Evolutionary conservation across 2,113 vertebrate genomes (phyloP), one percentile per base, ranked within the genome.

Genomic region (Sceloporus tristichus): DNA sequence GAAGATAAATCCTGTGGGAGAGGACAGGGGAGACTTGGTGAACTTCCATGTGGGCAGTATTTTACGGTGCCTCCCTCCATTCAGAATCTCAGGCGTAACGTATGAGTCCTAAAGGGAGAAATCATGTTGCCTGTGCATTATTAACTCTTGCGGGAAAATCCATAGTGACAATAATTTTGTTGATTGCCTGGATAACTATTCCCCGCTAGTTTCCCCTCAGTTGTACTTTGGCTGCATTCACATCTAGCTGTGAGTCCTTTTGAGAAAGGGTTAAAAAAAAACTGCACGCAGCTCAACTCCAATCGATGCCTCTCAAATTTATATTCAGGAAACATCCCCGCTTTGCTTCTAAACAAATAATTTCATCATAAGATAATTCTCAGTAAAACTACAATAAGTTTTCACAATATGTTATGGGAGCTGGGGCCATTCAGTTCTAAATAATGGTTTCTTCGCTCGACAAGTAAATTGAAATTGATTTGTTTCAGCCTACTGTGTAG

Each of bases 391-490:
- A 95, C 95, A 95, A 91, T 96, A 96, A 92, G 87, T 97, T 97
- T 97, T 96, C 92, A 96, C 95, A 95, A 95, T 95, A 95, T 95
- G 95, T 97, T 96, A 95, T 87, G 85, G 94, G 82, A 96, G 92
- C 94, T 94, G 93, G 91, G 93, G 92, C 94, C 92, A 90, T 96
- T 96, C 94, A 93, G 93, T 94, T 95, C 96, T 96, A 97, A 97
- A 96, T 97, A 97, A 97, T 95, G 92, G 92, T 89, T 96, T 91
- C 93, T 96, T 96, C 95, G 91, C 95, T 90, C 90, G 93, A 96
- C 95, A 92, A 96, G 95, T 97, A 97, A 97, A 97, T 97, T 96
- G 96, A 97, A 97, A 97, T 97, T 97, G 97, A 97, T 97, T 97
- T 97, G 96, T 96, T 97, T 96, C 94, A 96, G 95, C 94, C 65